These are phyloP conservation scores for Himalopsyche japonica DNA, from an alignment of 2,888 invertebrate species.

Conservation along the genomic window DNA sequence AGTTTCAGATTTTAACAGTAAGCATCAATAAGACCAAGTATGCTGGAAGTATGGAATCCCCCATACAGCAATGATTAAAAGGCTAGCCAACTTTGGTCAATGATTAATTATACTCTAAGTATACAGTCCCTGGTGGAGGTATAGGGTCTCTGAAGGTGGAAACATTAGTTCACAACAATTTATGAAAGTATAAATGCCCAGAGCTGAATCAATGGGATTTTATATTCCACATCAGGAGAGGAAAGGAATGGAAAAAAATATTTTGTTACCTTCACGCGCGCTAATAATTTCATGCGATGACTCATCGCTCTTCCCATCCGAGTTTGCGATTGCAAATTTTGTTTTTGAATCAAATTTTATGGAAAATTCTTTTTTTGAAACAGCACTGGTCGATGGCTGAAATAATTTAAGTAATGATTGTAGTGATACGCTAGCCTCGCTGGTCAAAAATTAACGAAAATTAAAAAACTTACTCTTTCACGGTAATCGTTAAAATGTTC, in stretches of 20 bases:
- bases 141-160: too few relatives aligned
- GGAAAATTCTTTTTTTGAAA: neutral
- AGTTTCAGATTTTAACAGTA: too few relatives aligned
- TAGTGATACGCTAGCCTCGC: too few relatives aligned
- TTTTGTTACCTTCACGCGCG: neutral
- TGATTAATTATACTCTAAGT: too few relatives aligned
- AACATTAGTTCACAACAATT: neutral
- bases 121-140: too few relatives aligned
- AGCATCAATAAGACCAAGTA: too few relatives aligned
- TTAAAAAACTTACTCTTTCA: neutral
- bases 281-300: neutral
- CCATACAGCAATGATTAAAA: too few relatives aligned
- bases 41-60: too few relatives aligned
- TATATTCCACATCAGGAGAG: neutral
- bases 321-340: neutral
- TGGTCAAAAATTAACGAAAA: too few relatives aligned
- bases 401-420: neutral
- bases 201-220: too few relatives aligned
- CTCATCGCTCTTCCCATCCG: neutral
- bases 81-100: too few relatives aligned
- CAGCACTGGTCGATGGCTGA: neutral
- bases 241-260: neutral
- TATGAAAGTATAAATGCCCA: too few relatives aligned
- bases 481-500: neutral
- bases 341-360: neutral